Conservation (phyloP, 2,797 vertebrate genomes). For the Chaenodraco wilsoni region DNA sequence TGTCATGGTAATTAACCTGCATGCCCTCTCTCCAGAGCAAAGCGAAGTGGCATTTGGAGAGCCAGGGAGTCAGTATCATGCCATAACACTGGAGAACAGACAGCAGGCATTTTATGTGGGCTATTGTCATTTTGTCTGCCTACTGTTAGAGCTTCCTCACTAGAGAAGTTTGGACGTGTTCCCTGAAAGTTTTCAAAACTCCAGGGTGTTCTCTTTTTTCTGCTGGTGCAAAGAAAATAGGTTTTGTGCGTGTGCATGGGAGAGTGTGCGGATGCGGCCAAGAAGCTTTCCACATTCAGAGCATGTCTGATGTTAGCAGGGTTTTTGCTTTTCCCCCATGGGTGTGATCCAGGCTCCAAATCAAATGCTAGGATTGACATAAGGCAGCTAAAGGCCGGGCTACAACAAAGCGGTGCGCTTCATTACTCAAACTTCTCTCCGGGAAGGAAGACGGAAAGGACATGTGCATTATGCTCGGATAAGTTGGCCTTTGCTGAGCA, state of each 20-base stretch:
- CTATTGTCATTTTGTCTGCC: conserved; percentile 71
- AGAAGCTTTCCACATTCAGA: conserved; percentile 67
- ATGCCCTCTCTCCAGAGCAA: conserved; percentile 81
- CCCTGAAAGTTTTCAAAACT: conserved; percentile 63
- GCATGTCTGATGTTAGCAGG: conserved; percentile 63
- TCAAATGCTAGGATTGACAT: conserved; percentile 75
- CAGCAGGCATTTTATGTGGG: conserved; percentile 66
- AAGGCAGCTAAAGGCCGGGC: conserved; percentile 63
- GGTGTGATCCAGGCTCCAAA: conserved; percentile 71
- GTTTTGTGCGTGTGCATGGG: conserved; percentile 46
- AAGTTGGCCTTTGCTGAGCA: conserved; percentile 58
- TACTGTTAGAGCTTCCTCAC: conserved; percentile 59
- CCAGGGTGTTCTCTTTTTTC: conserved; percentile 47
- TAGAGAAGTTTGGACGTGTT: conserved; percentile 63
- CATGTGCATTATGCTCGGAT: conserved; percentile 57
- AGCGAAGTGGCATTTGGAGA: conserved; percentile 82
- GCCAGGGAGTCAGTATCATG: conserved; percentile 86
- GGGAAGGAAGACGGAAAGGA: conserved; percentile 59
- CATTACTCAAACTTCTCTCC: conserved; percentile 61
- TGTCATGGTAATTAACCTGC: conserved; percentile 88
- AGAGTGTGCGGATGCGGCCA: conserved; percentile 54
- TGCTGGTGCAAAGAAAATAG: conserved; percentile 53
- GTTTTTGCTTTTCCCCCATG: conserved; percentile 53
- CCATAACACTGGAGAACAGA: conserved; percentile 72
- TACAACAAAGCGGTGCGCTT: conserved; percentile 66